Evolutionary conservation across 2,113 vertebrate species (phyloP).

Genomic region (Echinops telfairi): DNA sequence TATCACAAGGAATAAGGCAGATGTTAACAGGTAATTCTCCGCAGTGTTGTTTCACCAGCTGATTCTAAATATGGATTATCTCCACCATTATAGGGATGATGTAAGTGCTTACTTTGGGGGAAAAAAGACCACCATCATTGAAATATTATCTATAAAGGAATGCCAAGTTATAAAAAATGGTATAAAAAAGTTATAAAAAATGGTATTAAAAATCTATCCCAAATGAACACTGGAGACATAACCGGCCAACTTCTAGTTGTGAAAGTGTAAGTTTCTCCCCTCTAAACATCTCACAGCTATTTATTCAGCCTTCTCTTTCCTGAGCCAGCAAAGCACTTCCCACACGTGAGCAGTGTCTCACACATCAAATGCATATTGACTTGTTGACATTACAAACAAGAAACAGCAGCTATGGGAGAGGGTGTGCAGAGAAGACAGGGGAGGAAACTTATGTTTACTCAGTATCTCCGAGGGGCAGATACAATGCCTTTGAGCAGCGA

Average conservation of each 20-base stretch:
- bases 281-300: not conserved
- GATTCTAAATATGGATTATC: not conserved
- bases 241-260: not conserved
- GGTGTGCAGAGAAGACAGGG: not conserved
- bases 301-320: not conserved
- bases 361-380: not conserved
- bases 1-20: not conserved
- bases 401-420: conserved; percentile 1
- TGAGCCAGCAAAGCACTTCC: not conserved
- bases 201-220: not conserved
- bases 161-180: conserved; percentile 39
- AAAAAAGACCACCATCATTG: not conserved
- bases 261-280: not conserved
- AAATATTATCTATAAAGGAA: not conserved
- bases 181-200: too few relatives aligned
- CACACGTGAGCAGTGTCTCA: not conserved
- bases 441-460: conserved; percentile 15
- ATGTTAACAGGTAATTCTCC: not conserved
- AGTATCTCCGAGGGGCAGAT: not conserved
- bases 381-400: not conserved
- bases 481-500: not conserved
- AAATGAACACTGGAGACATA: conserved; percentile 8
- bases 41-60: not conserved
- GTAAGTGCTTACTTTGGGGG: not conserved
- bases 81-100: not conserved